A percentile compares a stretch with the other conserved stretches of the same genome.
These are phyloP conservation scores for Drosophila quadrilineata DNA, from an alignment of 1,140 invertebrate species.

Conservation along the genomic window DNA sequence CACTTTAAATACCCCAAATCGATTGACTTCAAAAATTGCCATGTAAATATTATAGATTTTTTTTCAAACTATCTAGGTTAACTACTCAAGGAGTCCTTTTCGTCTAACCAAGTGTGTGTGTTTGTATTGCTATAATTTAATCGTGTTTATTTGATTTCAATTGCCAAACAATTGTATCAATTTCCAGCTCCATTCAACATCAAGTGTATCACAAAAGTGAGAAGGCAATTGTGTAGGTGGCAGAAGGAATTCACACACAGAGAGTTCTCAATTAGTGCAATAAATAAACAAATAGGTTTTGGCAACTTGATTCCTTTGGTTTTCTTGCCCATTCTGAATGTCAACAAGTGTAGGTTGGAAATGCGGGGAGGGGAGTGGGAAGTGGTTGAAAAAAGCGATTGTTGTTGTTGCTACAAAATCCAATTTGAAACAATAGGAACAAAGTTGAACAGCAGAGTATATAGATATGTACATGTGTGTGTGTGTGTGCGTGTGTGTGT, in stretches of 20 bases:
- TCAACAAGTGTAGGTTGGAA: slow-evolving; percentile 55
- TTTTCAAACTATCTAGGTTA: too few relatives aligned
- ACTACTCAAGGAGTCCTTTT: too few relatives aligned
- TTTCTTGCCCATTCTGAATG: slow-evolving; percentile 38
- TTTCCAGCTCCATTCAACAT: not conserved
- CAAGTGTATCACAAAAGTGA: not conserved
- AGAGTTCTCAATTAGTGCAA: slow-evolving; percentile 57
- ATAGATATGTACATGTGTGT: slow-evolving; percentile 6
- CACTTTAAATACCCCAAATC: too few relatives aligned
- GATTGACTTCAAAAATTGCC: too few relatives aligned
- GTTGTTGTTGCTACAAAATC: slow-evolving; percentile 28
- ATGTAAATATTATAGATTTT: too few relatives aligned
- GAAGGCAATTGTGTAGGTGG: slow-evolving; percentile 3
- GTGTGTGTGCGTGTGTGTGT: slow-evolving; percentile 10
- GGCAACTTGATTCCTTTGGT: slow-evolving; percentile 25
- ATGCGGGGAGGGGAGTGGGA: not conserved
- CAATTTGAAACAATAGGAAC: slow-evolving; percentile 64
- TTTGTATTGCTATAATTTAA: too few relatives aligned
- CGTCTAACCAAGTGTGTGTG: too few relatives aligned
- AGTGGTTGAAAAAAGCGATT: not conserved
- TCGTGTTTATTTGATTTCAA: too few relatives aligned
- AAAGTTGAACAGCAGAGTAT: too few relatives aligned
- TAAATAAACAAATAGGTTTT: slow-evolving; percentile 45
- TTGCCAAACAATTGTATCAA: not conserved
- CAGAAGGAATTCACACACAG: slow-evolving; percentile 13